phyloP scores from a whole-genome alignment of 2,888 invertebrate genomes.

The Alitta virens region DNA sequence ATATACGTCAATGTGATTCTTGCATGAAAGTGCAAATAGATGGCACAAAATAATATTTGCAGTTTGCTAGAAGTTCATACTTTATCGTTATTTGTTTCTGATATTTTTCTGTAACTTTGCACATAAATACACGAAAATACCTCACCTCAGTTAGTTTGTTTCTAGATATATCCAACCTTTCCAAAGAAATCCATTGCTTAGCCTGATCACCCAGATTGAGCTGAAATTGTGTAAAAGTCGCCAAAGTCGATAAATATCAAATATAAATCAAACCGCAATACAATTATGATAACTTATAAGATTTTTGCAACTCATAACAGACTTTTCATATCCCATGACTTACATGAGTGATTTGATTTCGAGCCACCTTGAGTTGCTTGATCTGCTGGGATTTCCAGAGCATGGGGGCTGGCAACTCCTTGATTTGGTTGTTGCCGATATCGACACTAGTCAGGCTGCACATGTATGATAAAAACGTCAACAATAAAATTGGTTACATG shows the following conservation, averaged over 20 bases:
- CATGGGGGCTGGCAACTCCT: constrained; percentile 38
- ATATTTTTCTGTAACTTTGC: neutral
- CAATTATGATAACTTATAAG: no score
- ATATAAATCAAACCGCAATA: no score
- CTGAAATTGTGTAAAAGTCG: no score
- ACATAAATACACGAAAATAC: no score
- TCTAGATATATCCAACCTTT: constrained; percentile 3
- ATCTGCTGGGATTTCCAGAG: constrained; percentile 41
- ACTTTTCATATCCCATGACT: no score
- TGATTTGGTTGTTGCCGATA: constrained; percentile 40
- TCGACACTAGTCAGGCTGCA: constrained; percentile 43
- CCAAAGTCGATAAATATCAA: no score
- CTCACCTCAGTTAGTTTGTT: constrained; percentile 16
- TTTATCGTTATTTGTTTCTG: neutral
- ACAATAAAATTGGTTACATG: no score
- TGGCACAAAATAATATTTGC: no score
- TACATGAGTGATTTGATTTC: constrained; percentile 42
- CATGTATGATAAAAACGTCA: no score
- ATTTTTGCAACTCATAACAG: no score
- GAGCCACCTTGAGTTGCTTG: constrained; percentile 41
- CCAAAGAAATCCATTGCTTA: constrained; percentile 5
- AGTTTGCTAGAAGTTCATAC: neutral
- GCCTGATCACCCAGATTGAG: no score
- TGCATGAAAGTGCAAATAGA: neutral
- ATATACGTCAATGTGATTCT: no score